Base-by-base conservation (phyloP, 2,113 vertebrate species). In the Corapipo altera region DNA sequence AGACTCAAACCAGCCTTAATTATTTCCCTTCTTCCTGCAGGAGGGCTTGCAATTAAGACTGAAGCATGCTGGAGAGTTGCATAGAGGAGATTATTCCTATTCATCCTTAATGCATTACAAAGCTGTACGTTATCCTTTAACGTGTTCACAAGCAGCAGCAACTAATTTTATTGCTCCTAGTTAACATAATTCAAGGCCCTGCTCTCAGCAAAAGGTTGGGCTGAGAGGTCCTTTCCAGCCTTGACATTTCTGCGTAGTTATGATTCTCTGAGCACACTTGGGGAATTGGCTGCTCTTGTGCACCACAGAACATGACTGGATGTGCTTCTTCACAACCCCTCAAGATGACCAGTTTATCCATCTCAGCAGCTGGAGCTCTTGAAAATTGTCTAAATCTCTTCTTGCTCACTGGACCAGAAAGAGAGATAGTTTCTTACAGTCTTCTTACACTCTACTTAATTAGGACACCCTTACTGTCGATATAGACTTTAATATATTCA, bases 1-100 rank as follows among this genome's bases (percentile, higher is more conserved):
- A 88, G 78, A 75, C 52, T 96, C 91, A 72, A 78, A 79, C 22
- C 22, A 91, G 59, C 46, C 90, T 92, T 92, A 93, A 94, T 96
- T 86, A 93, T 33, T 77, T 75, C 41, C 3, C 23, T 73, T 71
- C 76, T 86, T 96, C 76, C 81, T 97, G n/a, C 41, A 94, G 88
- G 81, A 92, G 26, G 43, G n/a, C 59, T 79, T 94, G 82, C 66
- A 88, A 74, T 93, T 96, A 85, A 85, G 51, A 92, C 69, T 22
- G 49, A 95, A 82, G 77, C 59, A 65, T 69, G 32, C 30, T 86
- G 61, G 26, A 69, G 15, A 48, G 67, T 10, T 82, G 65, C 83
- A 84, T 20, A 88, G 54, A 90, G 32, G 20, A 95, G 72, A 61
- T 64, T 18, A 80, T 69, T 94, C 78, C 89, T 94, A 64, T 61